Conservation (phyloP, 2,888 invertebrate genomes). For the Clepsis dumicolana region DNA sequence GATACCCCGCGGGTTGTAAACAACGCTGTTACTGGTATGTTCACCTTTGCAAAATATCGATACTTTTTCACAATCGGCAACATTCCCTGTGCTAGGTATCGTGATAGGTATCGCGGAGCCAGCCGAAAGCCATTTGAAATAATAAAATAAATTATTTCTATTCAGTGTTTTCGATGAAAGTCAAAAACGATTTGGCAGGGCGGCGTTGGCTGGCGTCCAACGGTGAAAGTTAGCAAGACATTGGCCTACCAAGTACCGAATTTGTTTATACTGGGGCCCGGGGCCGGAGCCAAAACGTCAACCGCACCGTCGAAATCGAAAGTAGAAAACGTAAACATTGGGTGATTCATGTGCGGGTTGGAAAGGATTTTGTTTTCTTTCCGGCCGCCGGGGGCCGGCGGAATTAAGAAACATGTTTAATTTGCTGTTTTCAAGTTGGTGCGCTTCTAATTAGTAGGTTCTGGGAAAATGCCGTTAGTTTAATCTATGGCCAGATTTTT, state of each 20-base stretch:
- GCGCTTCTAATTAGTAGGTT: constrained; percentile 26
- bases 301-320: constrained; percentile 62
- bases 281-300: constrained; percentile 65
- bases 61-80: constrained; percentile 20
- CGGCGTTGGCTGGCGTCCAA: constrained; percentile 73
- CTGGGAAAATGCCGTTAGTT: background rate
- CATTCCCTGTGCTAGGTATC: constrained; percentile 14
- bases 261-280: constrained; percentile 71
- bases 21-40: constrained; percentile 32
- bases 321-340: constrained; percentile 46
- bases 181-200: constrained; percentile 71
- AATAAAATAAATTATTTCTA: constrained; percentile 75
- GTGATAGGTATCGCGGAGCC: constrained; percentile 52
- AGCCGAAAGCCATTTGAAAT: constrained; percentile 57
- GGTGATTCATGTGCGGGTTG: constrained; percentile 40
- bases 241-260: constrained; percentile 77
- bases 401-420: constrained; percentile 37
- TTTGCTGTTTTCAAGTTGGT: constrained; percentile 28
- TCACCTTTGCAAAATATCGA: constrained; percentile 32
- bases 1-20: constrained; percentile 16
- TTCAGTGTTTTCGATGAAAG: constrained; percentile 70
- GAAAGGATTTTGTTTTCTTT: constrained; percentile 40
- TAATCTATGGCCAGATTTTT: background rate
- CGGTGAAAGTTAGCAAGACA: constrained; percentile 80
- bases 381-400: constrained; percentile 22